Evolutionary conservation across 2,888 invertebrate species (phyloP).

Genomic region (Artemia sinica): DNA sequence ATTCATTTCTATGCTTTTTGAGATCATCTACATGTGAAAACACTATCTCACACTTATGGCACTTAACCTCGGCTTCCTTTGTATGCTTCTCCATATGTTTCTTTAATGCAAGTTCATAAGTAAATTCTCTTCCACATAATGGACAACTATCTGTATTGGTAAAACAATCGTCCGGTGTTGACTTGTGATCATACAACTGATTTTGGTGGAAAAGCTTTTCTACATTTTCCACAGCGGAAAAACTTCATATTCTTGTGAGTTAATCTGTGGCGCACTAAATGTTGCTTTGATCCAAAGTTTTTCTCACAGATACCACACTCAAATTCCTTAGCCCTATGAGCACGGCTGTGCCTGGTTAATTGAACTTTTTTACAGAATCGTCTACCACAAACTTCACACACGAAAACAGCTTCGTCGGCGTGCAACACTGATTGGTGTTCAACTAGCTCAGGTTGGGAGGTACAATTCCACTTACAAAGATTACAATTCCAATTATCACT

Average conservation of each 20-base stretch:
- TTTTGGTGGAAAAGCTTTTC: background rate
- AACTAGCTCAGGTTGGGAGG: background rate
- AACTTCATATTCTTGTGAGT: background rate
- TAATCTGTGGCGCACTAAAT: background rate
- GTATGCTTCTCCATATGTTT: slow-evolving; percentile 10
- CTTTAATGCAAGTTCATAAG: slow-evolving; percentile 5
- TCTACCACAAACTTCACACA: background rate
- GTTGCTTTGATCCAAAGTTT: background rate
- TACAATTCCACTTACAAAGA: slow-evolving; percentile 3
- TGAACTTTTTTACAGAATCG: background rate
- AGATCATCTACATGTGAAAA: background rate
- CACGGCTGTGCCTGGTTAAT: background rate
- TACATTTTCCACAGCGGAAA: background rate
- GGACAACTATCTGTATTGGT: background rate
- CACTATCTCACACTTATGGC: background rate
- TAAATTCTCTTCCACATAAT: background rate
- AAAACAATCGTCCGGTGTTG: background rate
- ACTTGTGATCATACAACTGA: background rate
- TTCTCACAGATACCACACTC: background rate
- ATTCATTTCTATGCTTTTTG: background rate
- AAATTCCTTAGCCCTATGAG: background rate
- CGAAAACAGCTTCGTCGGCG: background rate
- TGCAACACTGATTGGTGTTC: background rate
- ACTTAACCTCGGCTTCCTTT: slow-evolving; percentile 1
- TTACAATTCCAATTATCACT: background rate